Evolutionary conservation across 1,140 invertebrate genomes (phyloP).

Genomic region (Phymastichus coffea): DNA sequence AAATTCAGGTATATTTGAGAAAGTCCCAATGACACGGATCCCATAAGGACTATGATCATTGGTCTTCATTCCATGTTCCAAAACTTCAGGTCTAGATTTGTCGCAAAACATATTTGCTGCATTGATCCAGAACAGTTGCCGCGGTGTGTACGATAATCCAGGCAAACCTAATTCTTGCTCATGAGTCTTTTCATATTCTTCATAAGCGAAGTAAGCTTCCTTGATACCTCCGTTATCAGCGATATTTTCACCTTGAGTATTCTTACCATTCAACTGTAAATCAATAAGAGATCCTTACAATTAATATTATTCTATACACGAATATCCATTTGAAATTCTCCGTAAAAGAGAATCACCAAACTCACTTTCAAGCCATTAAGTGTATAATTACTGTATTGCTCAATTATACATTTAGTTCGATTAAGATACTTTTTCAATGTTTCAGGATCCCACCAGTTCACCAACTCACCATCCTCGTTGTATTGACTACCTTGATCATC

Average conservation of each 20-base stretch:
- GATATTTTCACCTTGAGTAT: slow-evolving; percentile 66
- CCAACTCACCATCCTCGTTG: too few relatives aligned
- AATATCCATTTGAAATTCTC: too few relatives aligned
- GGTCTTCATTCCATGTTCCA: slow-evolving; percentile 61
- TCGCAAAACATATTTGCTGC: slow-evolving; percentile 60
- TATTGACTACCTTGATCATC: too few relatives aligned
- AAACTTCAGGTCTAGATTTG: slow-evolving; percentile 57
- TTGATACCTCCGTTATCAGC: slow-evolving; percentile 66
- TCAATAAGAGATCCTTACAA: too few relatives aligned
- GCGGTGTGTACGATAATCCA: slow-evolving; percentile 53
- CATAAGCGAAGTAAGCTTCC: slow-evolving; percentile 60
- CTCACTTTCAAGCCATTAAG: too few relatives aligned
- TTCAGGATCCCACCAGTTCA: too few relatives aligned
- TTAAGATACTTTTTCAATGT: too few relatives aligned
- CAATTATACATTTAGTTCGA: too few relatives aligned
- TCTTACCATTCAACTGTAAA: slow-evolving; percentile 60
- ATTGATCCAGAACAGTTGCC: slow-evolving; percentile 67
- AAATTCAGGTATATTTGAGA: slow-evolving; percentile 93
- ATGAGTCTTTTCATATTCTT: slow-evolving; percentile 47
- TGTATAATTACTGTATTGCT: too few relatives aligned
- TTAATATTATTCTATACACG: too few relatives aligned
- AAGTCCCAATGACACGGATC: slow-evolving; percentile 82
- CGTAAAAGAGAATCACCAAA: too few relatives aligned
- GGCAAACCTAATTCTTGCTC: slow-evolving; percentile 51
- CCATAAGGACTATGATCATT: slow-evolving; percentile 77